Evolutionary conservation across 2,888 invertebrate species (phyloP).

Genomic region (Tineola bisselliella): DNA sequence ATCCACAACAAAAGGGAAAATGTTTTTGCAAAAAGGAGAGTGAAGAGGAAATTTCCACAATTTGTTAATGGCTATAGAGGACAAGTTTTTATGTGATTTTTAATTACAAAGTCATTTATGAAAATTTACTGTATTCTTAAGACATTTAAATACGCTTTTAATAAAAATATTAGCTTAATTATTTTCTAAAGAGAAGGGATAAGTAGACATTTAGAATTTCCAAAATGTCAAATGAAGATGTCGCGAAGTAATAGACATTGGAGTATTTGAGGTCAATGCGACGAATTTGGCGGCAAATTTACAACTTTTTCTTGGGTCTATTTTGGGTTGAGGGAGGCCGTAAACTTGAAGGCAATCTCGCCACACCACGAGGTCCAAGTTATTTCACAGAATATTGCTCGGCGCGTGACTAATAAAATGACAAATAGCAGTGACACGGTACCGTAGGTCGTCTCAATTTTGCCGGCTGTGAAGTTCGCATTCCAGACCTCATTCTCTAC

Average conservation of each 20-base stretch:
- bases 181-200: no score
- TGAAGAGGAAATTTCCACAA: conserved; percentile 63
- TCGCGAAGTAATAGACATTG: background rate
- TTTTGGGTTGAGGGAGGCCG: conserved; percentile 42
- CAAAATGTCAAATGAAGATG: background rate
- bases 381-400: conserved; percentile 59
- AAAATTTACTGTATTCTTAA: background rate
- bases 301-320: conserved; percentile 56
- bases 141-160: background rate
- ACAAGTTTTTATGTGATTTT: background rate
- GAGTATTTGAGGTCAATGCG: conserved; percentile 42
- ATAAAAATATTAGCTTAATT: background rate
- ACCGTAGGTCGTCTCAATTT: conserved; percentile 31
- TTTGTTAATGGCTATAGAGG: conserved; percentile 51
- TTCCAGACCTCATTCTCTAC: conserved; percentile 20
- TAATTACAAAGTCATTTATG: background rate
- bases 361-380: conserved; percentile 35
- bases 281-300: conserved; percentile 59
- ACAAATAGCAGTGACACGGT: conserved; percentile 50
- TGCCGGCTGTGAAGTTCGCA: conserved; percentile 20
- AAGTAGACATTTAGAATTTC: background rate
- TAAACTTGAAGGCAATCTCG: conserved; percentile 61
- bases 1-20: background rate
- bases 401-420: conserved; percentile 59
- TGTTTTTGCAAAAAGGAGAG: conserved; percentile 37